phyloP scores from a whole-genome alignment of 92 coral and sea anemone genomes.

The Phenganax marumi region DNA sequence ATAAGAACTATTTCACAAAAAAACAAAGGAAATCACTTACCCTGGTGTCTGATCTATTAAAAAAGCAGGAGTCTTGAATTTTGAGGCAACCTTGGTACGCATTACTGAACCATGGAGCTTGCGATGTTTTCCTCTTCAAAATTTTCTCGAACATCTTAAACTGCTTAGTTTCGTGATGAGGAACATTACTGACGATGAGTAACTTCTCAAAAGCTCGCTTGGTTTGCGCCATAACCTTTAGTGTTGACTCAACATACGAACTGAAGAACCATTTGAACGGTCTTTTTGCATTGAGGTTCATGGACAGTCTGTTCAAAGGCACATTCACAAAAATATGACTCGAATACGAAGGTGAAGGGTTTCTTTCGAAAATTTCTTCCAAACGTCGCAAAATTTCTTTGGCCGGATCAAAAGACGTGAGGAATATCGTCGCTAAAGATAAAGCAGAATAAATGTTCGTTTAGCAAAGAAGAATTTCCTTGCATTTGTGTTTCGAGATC shows the following conservation, averaged over 20 bases:
- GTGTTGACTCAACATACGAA: constrained; percentile 23
- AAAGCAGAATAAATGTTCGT: neutral
- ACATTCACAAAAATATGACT: constrained; percentile 75
- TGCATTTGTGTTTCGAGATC: neutral
- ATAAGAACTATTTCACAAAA: neutral
- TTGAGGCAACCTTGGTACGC: constrained; percentile 68
- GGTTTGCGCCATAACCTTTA: constrained; percentile 15
- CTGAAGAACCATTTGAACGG: constrained; percentile 95
- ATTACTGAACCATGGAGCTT: constrained; percentile 68
- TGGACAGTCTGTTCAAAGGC: constrained; percentile 59
- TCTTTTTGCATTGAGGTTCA: constrained; percentile 34
- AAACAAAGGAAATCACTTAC: neutral
- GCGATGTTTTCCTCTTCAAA: constrained; percentile 62
- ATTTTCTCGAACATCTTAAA: constrained; percentile 61
- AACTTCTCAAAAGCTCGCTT: constrained; percentile 28
- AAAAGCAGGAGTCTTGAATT: neutral
- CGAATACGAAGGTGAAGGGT: neutral
- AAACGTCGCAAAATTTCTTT: constrained; percentile 78
- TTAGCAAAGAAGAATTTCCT: neutral
- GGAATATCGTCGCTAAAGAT: constrained; percentile 76
- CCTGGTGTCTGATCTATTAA: constrained; percentile 7
- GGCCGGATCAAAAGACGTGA: constrained; percentile 64
- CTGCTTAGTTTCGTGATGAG: constrained; percentile 56
- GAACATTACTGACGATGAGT: constrained; percentile 51
- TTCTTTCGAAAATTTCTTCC: constrained; percentile 17